phyloP scores from a whole-genome alignment of 2,113 vertebrate genomes.

The Numenius arquata region DNA sequence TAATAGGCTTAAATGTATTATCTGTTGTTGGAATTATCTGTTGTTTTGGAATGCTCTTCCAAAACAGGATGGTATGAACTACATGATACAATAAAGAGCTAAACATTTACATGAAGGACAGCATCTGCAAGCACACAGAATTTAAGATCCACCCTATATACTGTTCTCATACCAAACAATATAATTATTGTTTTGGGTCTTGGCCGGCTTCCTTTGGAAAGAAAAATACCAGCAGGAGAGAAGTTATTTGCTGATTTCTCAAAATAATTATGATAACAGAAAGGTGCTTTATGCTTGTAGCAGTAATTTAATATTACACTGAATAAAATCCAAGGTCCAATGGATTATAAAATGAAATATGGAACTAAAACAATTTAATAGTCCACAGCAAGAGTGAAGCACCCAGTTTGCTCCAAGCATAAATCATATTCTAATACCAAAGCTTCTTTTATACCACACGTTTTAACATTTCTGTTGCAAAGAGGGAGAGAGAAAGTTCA shows the following conservation, averaged over 20 bases:
- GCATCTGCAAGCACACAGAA: not conserved
- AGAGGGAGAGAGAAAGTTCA: not conserved
- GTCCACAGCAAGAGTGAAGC: not conserved
- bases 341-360: not conserved
- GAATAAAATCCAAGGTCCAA: not conserved
- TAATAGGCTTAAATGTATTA: not conserved
- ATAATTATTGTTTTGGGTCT: not conserved
- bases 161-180: not conserved
- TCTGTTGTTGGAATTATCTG: not conserved
- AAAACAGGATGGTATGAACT: not conserved
- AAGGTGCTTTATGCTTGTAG: not conserved
- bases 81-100: not conserved
- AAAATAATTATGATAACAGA: not conserved
- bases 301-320: not conserved
- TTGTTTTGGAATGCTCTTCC: not conserved
- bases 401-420: not conserved
- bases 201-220: not conserved
- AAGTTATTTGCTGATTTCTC: not conserved
- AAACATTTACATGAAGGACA: not conserved
- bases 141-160: not conserved
- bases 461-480: not conserved
- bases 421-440: not conserved
- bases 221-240: not conserved
- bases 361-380: not conserved
- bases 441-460: not conserved